Conservation (phyloP, 2,797 vertebrate genomes). For the Acanthurus leucopareius region DNA sequence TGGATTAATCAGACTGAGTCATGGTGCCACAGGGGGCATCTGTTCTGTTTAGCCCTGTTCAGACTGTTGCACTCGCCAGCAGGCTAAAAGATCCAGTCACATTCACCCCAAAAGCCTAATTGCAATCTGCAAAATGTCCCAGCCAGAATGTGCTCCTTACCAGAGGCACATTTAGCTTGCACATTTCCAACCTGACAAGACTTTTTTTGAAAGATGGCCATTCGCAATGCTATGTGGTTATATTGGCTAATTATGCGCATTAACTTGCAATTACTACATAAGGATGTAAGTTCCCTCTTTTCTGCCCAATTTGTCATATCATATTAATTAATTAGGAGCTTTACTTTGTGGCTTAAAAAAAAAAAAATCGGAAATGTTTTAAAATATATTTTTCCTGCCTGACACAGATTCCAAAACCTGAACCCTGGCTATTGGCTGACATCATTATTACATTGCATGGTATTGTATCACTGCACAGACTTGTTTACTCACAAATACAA, state of each 20-base stretch:
- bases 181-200: neutral
- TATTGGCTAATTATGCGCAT: neutral
- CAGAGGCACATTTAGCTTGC: neutral
- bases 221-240: neutral
- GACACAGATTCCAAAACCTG: no score
- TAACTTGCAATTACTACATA: neutral
- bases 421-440: no score
- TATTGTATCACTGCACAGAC: no score
- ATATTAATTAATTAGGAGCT: neutral
- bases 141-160: constrained; percentile 28
- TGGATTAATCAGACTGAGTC: constrained; percentile 67
- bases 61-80: constrained; percentile 41
- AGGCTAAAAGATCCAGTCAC: constrained; percentile 49
- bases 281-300: neutral
- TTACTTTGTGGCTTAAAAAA: neutral
- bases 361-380: neutral
- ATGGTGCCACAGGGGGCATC: constrained; percentile 55
- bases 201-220: neutral
- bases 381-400: no score
- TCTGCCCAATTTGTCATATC: neutral
- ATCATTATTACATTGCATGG: no score
- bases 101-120: constrained; percentile 43
- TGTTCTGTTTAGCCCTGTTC: constrained; percentile 59
- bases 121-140: constrained; percentile 49
- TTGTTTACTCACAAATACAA: no score